Base-by-base conservation (phyloP, 1,140 invertebrate genomes). In the Adelges cooleyi region DNA sequence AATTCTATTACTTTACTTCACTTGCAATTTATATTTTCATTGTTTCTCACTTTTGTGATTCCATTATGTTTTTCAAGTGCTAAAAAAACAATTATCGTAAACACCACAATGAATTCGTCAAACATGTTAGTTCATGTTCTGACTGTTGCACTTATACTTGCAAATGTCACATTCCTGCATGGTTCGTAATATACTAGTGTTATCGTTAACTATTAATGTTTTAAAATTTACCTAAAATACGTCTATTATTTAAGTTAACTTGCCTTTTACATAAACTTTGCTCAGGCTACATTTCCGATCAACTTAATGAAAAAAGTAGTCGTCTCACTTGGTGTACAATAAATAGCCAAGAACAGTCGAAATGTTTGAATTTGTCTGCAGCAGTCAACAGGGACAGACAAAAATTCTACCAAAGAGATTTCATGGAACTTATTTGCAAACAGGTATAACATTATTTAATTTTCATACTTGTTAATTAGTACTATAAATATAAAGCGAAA, bases 321-420 rank as follows among this genome's bases (percentile, higher is more conserved):
- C 51, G 13, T 23, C 33, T 69, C 8, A 67, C 65, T 8, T 93
- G 89, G 89, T 93, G 90, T 73, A 90, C 89, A 1, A 80, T 86
- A 13, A 87, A 81, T 42, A 67, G 74, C 17, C 75, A 77, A 17
- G 90, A 92, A 72, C 83, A 86, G 67, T 77, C 79, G 48, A 93
- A 93, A 77, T 93, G 90, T 73, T 73, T 79, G 49, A 85, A 84
- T 68, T 81, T 91, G 65, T 77, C 84, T 1, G 77, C 75, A 54
- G 83, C 84, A 4, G 76, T 86, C 2, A 76, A 83, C 62, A 76
- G 80, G 65, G 85, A 89, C 71, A 80, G 77, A 65, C 75, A 77
- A 1, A 70, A 79, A 9, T 86, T 89, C 71, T 80, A 78, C n/a
- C 74, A 23, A 13, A 17, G 76, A 42, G 76, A 80, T 54, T 83